Percentiles rank a stretch among this genome's conserved stretches.
phyloP scores from a whole-genome alignment of 2,888 invertebrate genomes.

The Dascillus cervinus region DNA sequence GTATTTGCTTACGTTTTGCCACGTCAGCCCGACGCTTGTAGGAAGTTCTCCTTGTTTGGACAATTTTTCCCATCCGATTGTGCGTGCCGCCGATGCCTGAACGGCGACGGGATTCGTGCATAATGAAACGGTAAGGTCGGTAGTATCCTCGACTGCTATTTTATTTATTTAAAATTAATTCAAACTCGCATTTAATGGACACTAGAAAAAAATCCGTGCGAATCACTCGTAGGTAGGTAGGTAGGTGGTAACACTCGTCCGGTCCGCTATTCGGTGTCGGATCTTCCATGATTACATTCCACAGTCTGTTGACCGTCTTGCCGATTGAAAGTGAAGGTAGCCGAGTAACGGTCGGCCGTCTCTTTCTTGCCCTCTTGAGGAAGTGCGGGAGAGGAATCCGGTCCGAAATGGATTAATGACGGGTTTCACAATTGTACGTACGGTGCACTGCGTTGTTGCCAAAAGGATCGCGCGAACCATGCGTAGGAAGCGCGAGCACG shows the following conservation, averaged over 20 bases:
- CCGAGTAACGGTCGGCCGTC: constrained; percentile 8
- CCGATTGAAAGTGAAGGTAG: constrained; percentile 14
- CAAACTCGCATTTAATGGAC: too few relatives aligned
- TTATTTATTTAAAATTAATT: too few relatives aligned
- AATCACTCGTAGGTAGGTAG: too few relatives aligned
- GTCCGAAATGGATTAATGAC: constrained; percentile 11
- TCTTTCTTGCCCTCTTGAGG: constrained; percentile 9
- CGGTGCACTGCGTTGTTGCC: constrained; percentile 10
- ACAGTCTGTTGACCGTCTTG: constrained; percentile 10
- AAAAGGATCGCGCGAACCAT: constrained; percentile 6
- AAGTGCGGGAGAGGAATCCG: constrained; percentile 11
- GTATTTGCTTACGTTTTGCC: constrained; percentile 4
- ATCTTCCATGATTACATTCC: constrained; percentile 10
- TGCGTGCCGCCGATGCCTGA: neutral
- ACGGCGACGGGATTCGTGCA: neutral
- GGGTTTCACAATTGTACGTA: constrained; percentile 8
- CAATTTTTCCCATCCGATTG: too few relatives aligned
- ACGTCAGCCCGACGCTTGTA: constrained; percentile 3
- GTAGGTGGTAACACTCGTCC: too few relatives aligned
- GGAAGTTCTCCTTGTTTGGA: constrained; percentile 5
- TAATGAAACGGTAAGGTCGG: neutral
- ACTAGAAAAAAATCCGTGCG: too few relatives aligned
- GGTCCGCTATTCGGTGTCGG: too few relatives aligned
- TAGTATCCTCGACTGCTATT: too few relatives aligned
- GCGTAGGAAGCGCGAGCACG: constrained; percentile 23